phyloP scores from a whole-genome alignment of 2,888 invertebrate genomes.

The Phengaris alcon region DNA sequence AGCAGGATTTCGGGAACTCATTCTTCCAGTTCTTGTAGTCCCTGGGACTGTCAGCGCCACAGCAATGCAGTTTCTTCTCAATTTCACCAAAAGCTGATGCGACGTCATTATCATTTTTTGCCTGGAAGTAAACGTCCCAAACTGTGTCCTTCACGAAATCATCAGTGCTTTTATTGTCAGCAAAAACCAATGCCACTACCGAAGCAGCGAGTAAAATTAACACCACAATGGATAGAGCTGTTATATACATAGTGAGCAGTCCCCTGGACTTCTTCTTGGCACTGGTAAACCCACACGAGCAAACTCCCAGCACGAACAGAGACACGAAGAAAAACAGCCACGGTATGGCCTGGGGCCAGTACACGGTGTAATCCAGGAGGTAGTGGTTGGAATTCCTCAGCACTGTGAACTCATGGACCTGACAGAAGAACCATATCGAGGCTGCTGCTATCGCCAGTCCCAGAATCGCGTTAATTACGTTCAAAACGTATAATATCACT shows the following conservation, averaged over 20 bases:
- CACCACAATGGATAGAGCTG: conserved; percentile 50
- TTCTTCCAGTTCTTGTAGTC: conserved; percentile 65
- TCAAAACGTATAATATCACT: conserved; percentile 50
- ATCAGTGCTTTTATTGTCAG: conserved; percentile 57
- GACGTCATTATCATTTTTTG: conserved; percentile 52
- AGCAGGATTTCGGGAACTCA: conserved; percentile 67
- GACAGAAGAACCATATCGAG: conserved; percentile 63
- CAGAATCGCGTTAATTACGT: conserved; percentile 53
- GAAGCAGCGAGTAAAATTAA: conserved; percentile 51
- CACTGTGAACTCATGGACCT: conserved; percentile 56
- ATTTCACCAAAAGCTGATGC: conserved; percentile 54
- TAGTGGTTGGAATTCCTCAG: conserved; percentile 65
- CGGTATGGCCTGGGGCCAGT: conserved; percentile 70
- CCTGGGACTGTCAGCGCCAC: conserved; percentile 64
- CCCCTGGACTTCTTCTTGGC: conserved; percentile 54
- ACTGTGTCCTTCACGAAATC: conserved; percentile 65
- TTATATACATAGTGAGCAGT: conserved; percentile 51
- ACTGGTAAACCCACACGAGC: conserved; percentile 60
- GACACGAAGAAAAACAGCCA: conserved; percentile 66
- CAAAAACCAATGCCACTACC: conserved; percentile 58
- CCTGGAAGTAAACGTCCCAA: conserved; percentile 64
- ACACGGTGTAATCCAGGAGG: conserved; percentile 64
- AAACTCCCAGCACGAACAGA: conserved; percentile 54
- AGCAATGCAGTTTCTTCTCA: conserved; percentile 66
- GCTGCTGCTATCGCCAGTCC: conserved; percentile 54